Percentiles rank a stretch among this genome's conserved stretches.
Conservation (phyloP, 1,140 invertebrate species). For the Leptinotarsa undecemlineata region DNA sequence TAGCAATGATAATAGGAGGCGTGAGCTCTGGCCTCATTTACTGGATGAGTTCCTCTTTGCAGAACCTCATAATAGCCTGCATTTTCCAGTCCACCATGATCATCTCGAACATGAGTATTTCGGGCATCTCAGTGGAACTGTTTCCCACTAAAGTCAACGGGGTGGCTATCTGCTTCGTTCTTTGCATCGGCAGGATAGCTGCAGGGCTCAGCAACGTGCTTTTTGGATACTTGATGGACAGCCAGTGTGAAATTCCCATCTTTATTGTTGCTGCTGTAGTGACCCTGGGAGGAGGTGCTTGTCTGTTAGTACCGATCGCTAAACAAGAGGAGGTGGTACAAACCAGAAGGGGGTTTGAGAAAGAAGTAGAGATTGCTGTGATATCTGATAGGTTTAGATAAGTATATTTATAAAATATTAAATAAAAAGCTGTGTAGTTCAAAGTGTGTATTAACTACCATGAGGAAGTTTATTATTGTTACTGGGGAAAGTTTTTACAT, state of each 20-base stretch:
- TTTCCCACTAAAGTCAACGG: conserved; percentile 61
- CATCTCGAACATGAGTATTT: conserved; percentile 62
- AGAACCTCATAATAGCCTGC: conserved; percentile 60
- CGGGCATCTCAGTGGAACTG: conserved; percentile 61
- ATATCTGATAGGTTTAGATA: conserved; percentile 2
- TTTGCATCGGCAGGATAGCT: conserved; percentile 60
- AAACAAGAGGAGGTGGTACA: not conserved
- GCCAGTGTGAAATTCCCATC: conserved; percentile 59
- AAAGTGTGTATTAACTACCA: too few species aligned
- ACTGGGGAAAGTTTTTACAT: too few species aligned
- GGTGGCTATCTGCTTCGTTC: conserved; percentile 59
- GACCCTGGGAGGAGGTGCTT: conserved; percentile 47
- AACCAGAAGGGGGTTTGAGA: not conserved
- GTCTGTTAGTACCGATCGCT: conserved; percentile 30
- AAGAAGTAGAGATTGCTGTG: not conserved
- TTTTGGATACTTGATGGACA: conserved; percentile 61
- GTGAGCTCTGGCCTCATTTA: conserved; percentile 57
- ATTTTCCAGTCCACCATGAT: conserved; percentile 62
- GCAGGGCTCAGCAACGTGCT: conserved; percentile 61
- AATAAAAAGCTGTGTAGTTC: too few species aligned
- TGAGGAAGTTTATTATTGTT: too few species aligned
- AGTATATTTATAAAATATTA: not conserved
- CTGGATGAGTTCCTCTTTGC: conserved; percentile 57
- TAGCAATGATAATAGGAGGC: conserved; percentile 59
- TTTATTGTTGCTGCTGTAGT: conserved; percentile 57